These are phyloP conservation scores for Sebastes diploproa DNA, from an alignment of 2,797 vertebrate species.

Conservation along the genomic window DNA sequence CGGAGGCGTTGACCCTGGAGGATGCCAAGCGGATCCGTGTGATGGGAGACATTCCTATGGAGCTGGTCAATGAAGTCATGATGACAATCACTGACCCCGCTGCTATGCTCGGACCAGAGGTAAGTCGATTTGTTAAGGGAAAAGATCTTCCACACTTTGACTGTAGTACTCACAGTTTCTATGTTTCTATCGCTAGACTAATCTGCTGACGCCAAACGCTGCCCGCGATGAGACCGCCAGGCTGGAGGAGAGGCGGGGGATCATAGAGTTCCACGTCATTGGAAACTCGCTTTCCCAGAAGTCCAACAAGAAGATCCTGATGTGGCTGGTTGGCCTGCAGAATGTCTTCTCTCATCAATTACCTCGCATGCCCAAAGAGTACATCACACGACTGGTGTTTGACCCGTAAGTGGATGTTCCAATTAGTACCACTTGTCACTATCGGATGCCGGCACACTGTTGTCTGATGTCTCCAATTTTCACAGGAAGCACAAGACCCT, in stretches of 20 bases:
- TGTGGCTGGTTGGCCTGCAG: constrained; percentile 98
- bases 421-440: fast-evolving
- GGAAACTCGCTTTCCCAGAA: constrained; percentile 97
- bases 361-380: constrained; percentile 99
- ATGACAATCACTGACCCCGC: constrained; percentile 98
- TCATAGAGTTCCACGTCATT: constrained; percentile 98
- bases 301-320: constrained; percentile 97
- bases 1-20: constrained; percentile 92
- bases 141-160: not conserved
- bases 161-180: not conserved
- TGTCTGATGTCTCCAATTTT: not conserved
- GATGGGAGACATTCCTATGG: constrained; percentile 99
- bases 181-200: constrained; percentile 80
- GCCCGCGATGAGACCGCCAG: constrained; percentile 96
- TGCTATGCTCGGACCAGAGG: constrained; percentile 96
- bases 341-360: constrained; percentile 99
- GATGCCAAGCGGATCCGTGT: constrained; percentile 97
- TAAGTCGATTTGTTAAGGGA: too few relatives aligned
- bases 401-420: constrained; percentile 88
- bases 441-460: fast-evolving
- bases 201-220: constrained; percentile 93
- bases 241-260: constrained; percentile 94
- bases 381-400: constrained; percentile 97
- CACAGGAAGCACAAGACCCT: constrained; percentile 97
- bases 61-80: constrained; percentile 99